Conservation (phyloP, 2,797 vertebrate species). For the Alfaro cultratus region DNA sequence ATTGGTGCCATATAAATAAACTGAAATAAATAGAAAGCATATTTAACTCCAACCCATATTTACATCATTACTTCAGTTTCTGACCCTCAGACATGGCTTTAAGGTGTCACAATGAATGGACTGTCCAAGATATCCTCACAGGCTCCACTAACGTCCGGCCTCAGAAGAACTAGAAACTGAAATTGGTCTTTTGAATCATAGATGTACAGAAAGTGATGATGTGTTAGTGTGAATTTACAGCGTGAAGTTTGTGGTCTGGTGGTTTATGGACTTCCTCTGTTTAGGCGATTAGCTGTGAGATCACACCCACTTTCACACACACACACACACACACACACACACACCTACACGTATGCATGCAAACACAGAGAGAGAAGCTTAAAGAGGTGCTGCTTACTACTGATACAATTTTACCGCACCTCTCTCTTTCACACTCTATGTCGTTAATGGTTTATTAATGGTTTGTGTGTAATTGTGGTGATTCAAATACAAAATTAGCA, state of each 20-base stretch:
- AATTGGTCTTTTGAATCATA: slow-evolving; percentile 16
- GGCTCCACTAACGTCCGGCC: slow-evolving; percentile 9
- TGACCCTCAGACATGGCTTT: neutral
- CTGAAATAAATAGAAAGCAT: neutral
- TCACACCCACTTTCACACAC: slow-evolving; percentile 51
- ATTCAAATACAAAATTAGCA: neutral
- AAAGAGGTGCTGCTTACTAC: slow-evolving; percentile 25
- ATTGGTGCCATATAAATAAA: neutral
- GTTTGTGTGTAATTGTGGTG: slow-evolving; percentile 9
- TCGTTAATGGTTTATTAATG: neutral
- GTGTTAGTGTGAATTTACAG: slow-evolving; percentile 63
- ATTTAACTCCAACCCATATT: neutral
- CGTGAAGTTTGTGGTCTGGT: slow-evolving; percentile 58
- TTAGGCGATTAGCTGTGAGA: slow-evolving; percentile 69
- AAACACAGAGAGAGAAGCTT: slow-evolving; percentile 15
- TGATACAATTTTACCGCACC: slow-evolving; percentile 17
- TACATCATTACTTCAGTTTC: neutral
- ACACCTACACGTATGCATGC: neutral
- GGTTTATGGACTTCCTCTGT: slow-evolving; percentile 74
- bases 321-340: slow-evolving; percentile 10
- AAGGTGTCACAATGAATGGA: slow-evolving; percentile 30
- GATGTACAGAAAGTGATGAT: slow-evolving; percentile 39
- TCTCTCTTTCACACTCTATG: neutral
- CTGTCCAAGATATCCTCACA: slow-evolving; percentile 15
- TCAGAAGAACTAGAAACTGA: neutral